Evolutionary conservation across 2,797 vertebrate species (phyloP).

Genomic region (Pyrocephalus nanus): DNA sequence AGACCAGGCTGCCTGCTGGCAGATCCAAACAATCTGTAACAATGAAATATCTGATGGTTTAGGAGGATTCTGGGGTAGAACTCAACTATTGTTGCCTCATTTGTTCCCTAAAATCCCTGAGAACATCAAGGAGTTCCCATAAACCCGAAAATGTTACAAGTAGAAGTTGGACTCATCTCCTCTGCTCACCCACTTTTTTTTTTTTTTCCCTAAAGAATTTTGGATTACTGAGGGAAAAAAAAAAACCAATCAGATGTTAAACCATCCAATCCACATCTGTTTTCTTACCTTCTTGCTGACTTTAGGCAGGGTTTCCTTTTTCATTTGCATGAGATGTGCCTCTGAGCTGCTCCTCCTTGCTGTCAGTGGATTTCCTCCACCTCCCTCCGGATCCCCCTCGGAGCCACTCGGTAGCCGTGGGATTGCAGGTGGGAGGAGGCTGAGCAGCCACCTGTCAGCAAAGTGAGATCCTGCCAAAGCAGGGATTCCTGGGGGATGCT

Average conservation of each 20-base stretch:
- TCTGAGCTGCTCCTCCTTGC: constrained; percentile 76
- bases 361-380: not conserved
- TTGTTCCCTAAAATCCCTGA: no score
- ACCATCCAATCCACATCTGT: not conserved
- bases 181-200: not conserved
- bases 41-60: not conserved
- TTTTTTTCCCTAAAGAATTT: not conserved
- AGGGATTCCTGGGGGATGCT: constrained; percentile 29
- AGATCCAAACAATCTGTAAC: not conserved
- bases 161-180: no score
- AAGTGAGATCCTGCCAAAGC: constrained; percentile 42
- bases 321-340: constrained; percentile 76
- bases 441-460: not conserved
- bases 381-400: not conserved
- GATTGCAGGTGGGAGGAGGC: constrained; percentile 77
- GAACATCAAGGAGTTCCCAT: no score
- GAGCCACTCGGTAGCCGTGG: constrained; percentile 28
- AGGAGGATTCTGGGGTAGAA: no score
- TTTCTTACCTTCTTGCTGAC: constrained; percentile 77
- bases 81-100: no score
- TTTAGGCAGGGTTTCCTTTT: constrained; percentile 74
- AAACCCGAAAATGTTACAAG: no score
- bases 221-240: not conserved
- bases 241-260: not conserved
- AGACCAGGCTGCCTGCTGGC: constrained; percentile 72